Base-by-base conservation (phyloP, 2,888 invertebrate species). In the Ctenicera cuprea region DNA sequence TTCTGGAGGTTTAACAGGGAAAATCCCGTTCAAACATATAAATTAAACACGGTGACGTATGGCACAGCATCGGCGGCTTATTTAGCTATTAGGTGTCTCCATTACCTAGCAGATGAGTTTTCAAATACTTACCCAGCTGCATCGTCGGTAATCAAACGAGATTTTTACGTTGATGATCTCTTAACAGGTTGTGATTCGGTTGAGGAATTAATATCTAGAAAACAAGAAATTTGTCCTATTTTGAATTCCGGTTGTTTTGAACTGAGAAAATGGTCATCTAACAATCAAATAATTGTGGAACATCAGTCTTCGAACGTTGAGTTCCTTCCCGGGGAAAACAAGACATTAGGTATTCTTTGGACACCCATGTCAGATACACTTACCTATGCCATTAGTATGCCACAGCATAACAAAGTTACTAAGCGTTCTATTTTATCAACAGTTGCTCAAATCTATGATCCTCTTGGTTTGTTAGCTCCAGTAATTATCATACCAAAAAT, bases 151-250 rank as follows among this genome's bases (percentile, higher is more conserved):
- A 73, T 63, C 61, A 62, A 12, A 18, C 82, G 65, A 26, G 80
- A 77, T 75, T 85, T 84, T 77, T 82, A 43, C 81, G 77, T 71
- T 83, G 77, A 22, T 77, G 78, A 16, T 85, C 62, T 64, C 82
- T 79, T 48, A 82, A 74, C 70, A 9, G 52, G 52, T n/a, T 37
- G 50, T 5, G 18, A 71, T 22, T 59, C 26, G 1, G 9, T 52
- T 14, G 8, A n/a, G n/a, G 64, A 64, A 50, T 2, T 16, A 1
- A 20, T 20, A 1, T 1, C 5, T 5, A 48, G 18, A 2, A n/a
- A 9, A 7, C 5, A 20, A 9, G 20, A 48, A 18, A 16, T 48
- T 48, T 18, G 5, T 5, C 3, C 2, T 7, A 48, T 20, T 20
- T 20, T 48, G 11, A 2, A 1, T 9, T 16, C n/a, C 0, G 48